A percentile compares a stretch with the other conserved stretches of the same genome.
These are phyloP conservation scores for Odocoileus hemionus DNA, from an alignment of 2,113 vertebrate species.

Conservation along the genomic window DNA sequence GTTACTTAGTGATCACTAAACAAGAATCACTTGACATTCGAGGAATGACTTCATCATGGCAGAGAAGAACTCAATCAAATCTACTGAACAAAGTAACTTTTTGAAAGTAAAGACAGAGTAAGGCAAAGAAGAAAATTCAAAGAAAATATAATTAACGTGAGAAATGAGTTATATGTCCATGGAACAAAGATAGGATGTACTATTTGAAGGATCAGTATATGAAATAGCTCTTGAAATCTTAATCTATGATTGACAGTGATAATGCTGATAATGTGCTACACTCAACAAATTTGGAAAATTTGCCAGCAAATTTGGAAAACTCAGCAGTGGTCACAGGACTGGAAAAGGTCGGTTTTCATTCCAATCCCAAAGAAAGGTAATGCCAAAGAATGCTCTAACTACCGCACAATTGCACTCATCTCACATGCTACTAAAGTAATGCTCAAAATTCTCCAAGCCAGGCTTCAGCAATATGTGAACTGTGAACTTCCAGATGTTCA, in stretches of 20 bases:
- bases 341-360: too few species aligned
- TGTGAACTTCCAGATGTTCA: too few species aligned
- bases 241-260: not conserved
- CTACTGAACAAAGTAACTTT: not conserved
- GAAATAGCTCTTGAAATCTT: not conserved
- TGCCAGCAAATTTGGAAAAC: too few species aligned
- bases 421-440: too few species aligned
- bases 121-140: not conserved
- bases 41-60: not conserved
- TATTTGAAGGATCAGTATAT: not conserved
- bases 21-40: not conserved
- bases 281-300: too few species aligned
- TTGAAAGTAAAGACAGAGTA: not conserved
- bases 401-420: too few species aligned
- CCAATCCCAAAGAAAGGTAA: too few species aligned
- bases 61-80: not conserved
- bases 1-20: not conserved
- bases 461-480: too few species aligned
- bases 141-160: not conserved
- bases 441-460: too few species aligned
- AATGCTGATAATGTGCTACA: not conserved
- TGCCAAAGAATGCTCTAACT: too few species aligned
- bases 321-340: too few species aligned
- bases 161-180: not conserved
- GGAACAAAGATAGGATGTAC: not conserved